Evolutionary conservation across 1,140 invertebrate species (phyloP), one percentile per base, ranked within the genome.

Genomic region (Drosophila kanapiae): DNA sequence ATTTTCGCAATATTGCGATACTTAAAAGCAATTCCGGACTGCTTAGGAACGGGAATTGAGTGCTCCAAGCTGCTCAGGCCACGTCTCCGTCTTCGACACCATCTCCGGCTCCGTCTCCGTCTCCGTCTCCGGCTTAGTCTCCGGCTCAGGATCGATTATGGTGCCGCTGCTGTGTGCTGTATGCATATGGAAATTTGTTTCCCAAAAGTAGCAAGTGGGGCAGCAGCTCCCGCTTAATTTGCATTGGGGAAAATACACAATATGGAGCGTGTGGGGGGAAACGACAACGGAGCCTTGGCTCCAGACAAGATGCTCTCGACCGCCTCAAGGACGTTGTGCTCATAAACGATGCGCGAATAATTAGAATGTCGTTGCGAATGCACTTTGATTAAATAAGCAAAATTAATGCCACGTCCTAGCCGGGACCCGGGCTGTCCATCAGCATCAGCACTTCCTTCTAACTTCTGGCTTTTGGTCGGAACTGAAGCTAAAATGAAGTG

Each of bases 401-500:
- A 40, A 40, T 43, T 40, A 64, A 72, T 62, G 62, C 29, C 35
- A 42, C 27, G 58, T 37, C 18, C 47, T 9, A 16, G n/a, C 2
- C 6, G 7, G 27, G 10, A 4, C 10, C 27, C 35, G 6, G 23
- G 23, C 3, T 3, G 51, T 23, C 53, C 53, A 38, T 35, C 31
- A 53, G 16, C 18, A 16, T 1, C 14, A 31, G n/a, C 49, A 18
- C 18, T 37, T 56, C 18, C 45, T 23, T 23, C 23, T 3, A 23
- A 45, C 3, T 6, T 53, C 14, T 27, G 35, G 13, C 13, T 5
- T n/a, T 8, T 14, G 14, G 14, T 23, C 18, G 35, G 35, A 56
- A 38, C 35, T 56, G 18, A 0, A 56, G 10, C 37, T 33, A 47
- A 76, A 80, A 80, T 68, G 45, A 81, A 63, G 18, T 57, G 74